A percentile compares a stretch with the other conserved stretches of the same genome.
Evolutionary conservation across 2,113 vertebrate genomes (phyloP).

Genomic region (Hemiscyllium ocellatum): DNA sequence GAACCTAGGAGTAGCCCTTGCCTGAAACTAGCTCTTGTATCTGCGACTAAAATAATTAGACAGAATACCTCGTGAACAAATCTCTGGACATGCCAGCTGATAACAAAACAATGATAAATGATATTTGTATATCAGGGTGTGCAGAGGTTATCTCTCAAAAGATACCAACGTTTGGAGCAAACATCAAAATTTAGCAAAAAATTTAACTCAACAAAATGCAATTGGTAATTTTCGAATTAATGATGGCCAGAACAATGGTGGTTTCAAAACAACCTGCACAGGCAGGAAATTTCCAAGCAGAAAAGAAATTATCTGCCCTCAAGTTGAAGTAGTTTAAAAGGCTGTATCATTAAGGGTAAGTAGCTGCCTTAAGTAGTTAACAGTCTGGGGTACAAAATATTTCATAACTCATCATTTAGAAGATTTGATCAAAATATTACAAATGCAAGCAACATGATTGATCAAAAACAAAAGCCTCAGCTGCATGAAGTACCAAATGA

Average conservation of each 20-base stretch:
- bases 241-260: not conserved
- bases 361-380: not conserved
- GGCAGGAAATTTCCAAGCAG: not conserved
- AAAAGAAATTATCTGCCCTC: not conserved
- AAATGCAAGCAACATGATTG: not conserved
- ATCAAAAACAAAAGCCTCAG: conserved; percentile 24
- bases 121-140: not conserved
- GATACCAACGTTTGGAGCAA: not conserved
- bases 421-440: not conserved
- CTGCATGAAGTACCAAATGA: not conserved
- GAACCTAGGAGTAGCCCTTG: not conserved
- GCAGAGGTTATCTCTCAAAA: not conserved
- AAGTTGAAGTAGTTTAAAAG: not conserved
- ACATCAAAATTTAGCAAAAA: not conserved
- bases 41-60: not conserved
- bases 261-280: not conserved
- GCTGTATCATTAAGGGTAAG: not conserved
- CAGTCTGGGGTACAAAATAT: not conserved
- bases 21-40: not conserved
- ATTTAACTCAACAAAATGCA: not conserved
- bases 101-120: not conserved
- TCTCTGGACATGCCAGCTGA: not conserved
- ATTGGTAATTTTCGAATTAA: not conserved
- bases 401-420: not conserved
- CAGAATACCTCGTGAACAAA: not conserved